Evolutionary conservation across 2,113 vertebrate species (phyloP), one percentile per base, ranked within the genome.

Genomic region (Myrmophylax atrothorax): DNA sequence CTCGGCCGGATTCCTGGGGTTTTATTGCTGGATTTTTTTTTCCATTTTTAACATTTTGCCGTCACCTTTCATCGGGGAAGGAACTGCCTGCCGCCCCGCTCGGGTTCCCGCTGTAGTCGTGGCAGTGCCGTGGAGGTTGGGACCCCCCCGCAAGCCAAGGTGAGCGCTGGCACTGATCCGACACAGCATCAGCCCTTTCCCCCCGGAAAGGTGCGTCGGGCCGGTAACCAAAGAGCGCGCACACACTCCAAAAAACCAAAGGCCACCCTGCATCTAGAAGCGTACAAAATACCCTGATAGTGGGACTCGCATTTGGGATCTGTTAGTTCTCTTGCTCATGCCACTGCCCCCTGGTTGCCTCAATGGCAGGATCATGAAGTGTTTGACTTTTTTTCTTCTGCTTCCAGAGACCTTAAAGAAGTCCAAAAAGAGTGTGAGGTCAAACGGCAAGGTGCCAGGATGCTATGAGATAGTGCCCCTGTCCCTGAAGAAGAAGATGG

Each of bases 311-410:
- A 29, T 80, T 92, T 94, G 95, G 91, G 95, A 97, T 95, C 18
- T 89, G 94, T 74, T 91, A 84, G 79, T 92, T 92, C 90, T 93
- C 94, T 80, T 77, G 95, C 97, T 94, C 98, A 99, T 99, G 99
- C 99, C 99, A 96, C 97, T 98, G 97, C 97, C 98, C 97, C 98
- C 97, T 89, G 98, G 98, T 95, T 99, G 99, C 98, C 98, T 98
- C 97, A 98, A 99, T 98, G 99, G 99, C 98, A 98, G 99, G 98
- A 98, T 99, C 98, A 99, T 99, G 98, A 99, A 99, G 99, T 99
- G 98, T 97, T 94, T 99, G 93, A 98, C 98, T 93, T 99, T 98
- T 90, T 98, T 99, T 80, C 98, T 99, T 79, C 98, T 99, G 95
- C 98, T 99, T 88, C 98, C 99, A 97, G 99, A 99, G 98, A 98